Percentiles rank a stretch among this genome's conserved stretches.
These are phyloP conservation scores for Sinosuthora webbiana DNA, from an alignment of 2,113 vertebrate species.

Conservation along the genomic window DNA sequence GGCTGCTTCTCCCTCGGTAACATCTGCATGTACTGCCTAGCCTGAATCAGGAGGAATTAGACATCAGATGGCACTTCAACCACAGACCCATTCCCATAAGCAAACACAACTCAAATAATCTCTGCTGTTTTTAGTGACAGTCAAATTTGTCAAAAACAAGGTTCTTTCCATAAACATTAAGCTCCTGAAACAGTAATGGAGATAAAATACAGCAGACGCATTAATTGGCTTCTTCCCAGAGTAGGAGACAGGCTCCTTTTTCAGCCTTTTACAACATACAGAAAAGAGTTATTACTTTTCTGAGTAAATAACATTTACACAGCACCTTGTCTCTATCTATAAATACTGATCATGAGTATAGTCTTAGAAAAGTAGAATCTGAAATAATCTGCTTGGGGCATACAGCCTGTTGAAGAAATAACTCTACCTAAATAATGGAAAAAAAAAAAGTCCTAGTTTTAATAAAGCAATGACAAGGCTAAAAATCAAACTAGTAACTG, in stretches of 20 bases:
- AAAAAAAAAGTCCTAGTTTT: background rate
- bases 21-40: constrained; percentile 93
- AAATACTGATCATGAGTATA: background rate
- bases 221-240: background rate
- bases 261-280: background rate
- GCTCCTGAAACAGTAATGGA: background rate
- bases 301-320: background rate
- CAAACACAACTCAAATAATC: background rate
- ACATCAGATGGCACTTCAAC: constrained; percentile 35
- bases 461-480: background rate
- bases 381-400: background rate
- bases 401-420: background rate
- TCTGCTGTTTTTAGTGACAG: background rate
- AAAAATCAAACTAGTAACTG: background rate
- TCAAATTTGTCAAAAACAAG: constrained; percentile 6
- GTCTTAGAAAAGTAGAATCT: background rate
- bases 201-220: constrained; percentile 17
- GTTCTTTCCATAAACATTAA: background rate
- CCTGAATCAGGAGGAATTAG: constrained; percentile 74
- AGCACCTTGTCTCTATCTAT: background rate
- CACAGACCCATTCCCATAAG: background rate
- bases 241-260: background rate
- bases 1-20: constrained; percentile 93
- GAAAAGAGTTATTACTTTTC: background rate
- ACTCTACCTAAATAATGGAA: background rate